Percentiles rank a stretch among this genome's conserved stretches.
Evolutionary conservation across 2,797 vertebrate genomes (phyloP).

Genomic region (Bradypodion pumilum): DNA sequence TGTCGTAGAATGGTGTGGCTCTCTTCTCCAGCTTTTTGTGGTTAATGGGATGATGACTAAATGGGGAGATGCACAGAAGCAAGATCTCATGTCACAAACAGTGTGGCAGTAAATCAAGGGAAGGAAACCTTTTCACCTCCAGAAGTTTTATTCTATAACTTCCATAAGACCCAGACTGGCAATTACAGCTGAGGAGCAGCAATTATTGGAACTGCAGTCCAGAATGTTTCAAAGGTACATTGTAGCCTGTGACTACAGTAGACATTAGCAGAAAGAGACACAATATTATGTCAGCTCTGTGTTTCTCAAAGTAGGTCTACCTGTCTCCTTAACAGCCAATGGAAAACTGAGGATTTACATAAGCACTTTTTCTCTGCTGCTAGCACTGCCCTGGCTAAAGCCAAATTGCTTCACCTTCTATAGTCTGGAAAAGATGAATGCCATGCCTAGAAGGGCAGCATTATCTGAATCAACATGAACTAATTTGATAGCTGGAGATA

Average conservation of each 20-base stretch:
- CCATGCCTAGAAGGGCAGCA: neutral
- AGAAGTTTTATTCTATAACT: neutral
- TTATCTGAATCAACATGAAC: neutral
- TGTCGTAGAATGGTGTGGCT: too few species aligned
- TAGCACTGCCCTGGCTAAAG: neutral
- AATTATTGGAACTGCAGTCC: too few species aligned
- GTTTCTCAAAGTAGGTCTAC: neutral
- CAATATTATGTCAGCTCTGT: neutral
- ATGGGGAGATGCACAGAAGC: neutral
- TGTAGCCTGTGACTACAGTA: neutral
- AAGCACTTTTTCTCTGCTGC: neutral
- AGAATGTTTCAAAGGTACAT: too few species aligned
- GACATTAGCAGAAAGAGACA: neutral
- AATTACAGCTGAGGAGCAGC: too few species aligned
- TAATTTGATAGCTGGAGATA: neutral
- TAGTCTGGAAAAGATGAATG: fast-evolving
- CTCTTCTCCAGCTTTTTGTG: neutral
- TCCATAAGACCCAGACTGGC: neutral
- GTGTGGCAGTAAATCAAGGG: neutral
- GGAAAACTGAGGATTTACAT: neutral
- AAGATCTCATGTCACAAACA: neutral
- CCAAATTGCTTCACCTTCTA: neutral
- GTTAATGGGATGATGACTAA: neutral
- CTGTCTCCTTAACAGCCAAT: neutral
- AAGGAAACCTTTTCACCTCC: neutral